A percentile compares a stretch with the other conserved stretches of the same genome.
Conservation (phyloP, 2,888 invertebrate species). For the Coleophora deauratella region DNA sequence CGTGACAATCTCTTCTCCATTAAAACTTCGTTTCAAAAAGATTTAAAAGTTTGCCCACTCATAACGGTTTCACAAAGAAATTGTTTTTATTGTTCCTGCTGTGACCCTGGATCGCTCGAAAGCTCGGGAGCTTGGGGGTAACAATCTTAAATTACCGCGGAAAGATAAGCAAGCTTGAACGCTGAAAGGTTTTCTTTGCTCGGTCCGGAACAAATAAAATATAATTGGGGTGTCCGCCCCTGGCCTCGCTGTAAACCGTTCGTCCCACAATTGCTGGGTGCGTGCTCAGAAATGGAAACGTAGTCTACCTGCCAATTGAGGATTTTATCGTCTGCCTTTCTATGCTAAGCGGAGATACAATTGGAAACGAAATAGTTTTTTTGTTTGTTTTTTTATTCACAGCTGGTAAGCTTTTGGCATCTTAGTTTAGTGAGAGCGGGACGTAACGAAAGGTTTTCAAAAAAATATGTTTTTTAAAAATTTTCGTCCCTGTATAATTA, state of each 20-base stretch:
- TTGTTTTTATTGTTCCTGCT: conserved; percentile 4
- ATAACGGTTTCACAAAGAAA: background rate
- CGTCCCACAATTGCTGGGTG: conserved; percentile 11
- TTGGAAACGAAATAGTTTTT: too few species aligned
- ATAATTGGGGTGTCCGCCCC: conserved; percentile 27
- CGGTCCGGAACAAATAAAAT: conserved; percentile 38
- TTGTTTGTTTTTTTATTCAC: too few species aligned
- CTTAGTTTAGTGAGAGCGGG: too few species aligned
- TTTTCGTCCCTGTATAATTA: too few species aligned
- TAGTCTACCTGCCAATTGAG: too few species aligned
- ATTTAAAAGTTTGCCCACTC: conserved; percentile 1
- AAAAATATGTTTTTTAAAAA: too few species aligned
- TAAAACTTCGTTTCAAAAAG: background rate
- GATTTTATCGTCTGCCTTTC: too few species aligned
- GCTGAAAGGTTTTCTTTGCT: conserved; percentile 24
- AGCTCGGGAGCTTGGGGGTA: conserved; percentile 5
- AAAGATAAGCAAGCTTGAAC: conserved; percentile 29
- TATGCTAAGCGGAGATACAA: too few species aligned
- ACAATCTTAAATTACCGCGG: conserved; percentile 19
- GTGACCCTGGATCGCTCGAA: too few species aligned
- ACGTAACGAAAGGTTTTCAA: too few species aligned
- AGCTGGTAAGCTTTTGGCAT: too few species aligned
- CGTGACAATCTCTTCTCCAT: background rate
- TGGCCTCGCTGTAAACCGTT: conserved; percentile 7
- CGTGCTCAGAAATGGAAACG: conserved; percentile 11